Base-by-base conservation (phyloP, 2,888 invertebrate species). In the Melieria picta region DNA sequence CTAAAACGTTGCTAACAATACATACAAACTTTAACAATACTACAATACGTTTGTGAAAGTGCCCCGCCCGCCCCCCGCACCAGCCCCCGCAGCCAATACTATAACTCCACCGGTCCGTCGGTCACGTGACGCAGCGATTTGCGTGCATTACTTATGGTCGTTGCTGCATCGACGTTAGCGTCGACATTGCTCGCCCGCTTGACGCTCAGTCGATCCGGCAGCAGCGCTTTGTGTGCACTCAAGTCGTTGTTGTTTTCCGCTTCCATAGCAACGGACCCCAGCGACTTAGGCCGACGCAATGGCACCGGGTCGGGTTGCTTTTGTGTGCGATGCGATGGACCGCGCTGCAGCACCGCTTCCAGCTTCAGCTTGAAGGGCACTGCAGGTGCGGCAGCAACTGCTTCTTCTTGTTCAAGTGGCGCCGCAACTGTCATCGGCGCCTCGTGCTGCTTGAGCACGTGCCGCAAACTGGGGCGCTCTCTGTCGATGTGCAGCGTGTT, bases 351-450 rank as follows among this genome's bases (percentile, higher is more conserved):
- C 72, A 85, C 78, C 65, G 83, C 81, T 77, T 83, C 86, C 69
- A 85, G 77, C 78, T 82, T 82, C 66, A 79, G 78, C 78, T 83
- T 85, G 78, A 85, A 85, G 71, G 79, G 81, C 69, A 83, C 58
- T 47, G 60, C 65, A 9, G 75, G 61, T 63, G 72, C 72, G 43
- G 65, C 43, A 30, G 42, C 45, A n/a, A 46, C 50, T 30, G 30
- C 30, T 3, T 56, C 63, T 13, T 16, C 43, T 6, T 43, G 10
- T 42, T 66, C 52, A 1, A 7, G 46, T 50, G 45, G 13, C 16
- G 71, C 42, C 60, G 50, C 16, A 61, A 42, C 42, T 5, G 43
- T 48, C 9, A 13, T 16, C 11, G 64, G 58, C 6, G 47, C 46
- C 47, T 65, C 56, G 45, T 72, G 69, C 5, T 45, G 13, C 16